These are phyloP conservation scores for Drosophila parthenogenetica DNA, from an alignment of 2,888 invertebrate species.

Conservation along the genomic window DNA sequence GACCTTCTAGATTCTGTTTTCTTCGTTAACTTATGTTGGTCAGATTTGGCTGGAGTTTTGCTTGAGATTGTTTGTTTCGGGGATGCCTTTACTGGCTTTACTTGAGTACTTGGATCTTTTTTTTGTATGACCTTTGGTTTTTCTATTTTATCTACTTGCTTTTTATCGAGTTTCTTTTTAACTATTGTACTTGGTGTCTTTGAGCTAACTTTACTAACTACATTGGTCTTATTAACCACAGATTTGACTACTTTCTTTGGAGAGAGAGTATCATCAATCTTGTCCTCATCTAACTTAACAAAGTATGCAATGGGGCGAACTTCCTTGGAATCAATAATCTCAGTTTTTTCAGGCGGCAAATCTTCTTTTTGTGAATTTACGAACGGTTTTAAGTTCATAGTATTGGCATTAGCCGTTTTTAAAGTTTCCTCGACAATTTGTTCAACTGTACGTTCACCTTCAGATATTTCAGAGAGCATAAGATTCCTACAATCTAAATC, in stretches of 20 bases:
- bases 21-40: slow-evolving; percentile 28
- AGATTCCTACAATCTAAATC: slow-evolving; percentile 7
- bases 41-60: slow-evolving; percentile 32
- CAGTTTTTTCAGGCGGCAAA: background rate
- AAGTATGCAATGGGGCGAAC: slow-evolving; percentile 71
- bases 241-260: slow-evolving; percentile 30
- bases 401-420: slow-evolving; percentile 35
- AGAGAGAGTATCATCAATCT: slow-evolving; percentile 7
- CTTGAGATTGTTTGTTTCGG: slow-evolving; percentile 27
- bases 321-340: slow-evolving; percentile 39
- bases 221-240: slow-evolving; percentile 1
- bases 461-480: background rate
- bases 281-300: slow-evolving; percentile 67
- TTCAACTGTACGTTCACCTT: slow-evolving; percentile 51
- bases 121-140: slow-evolving; percentile 36
- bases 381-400: background rate
- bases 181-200: slow-evolving; percentile 7
- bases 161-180: slow-evolving; percentile 31
- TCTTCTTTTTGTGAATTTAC: background rate
- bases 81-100: slow-evolving; percentile 22
- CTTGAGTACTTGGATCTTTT: slow-evolving; percentile 12
- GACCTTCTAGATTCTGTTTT: slow-evolving; percentile 69
- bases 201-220: slow-evolving; percentile 11
- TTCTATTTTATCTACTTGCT: slow-evolving; percentile 25
- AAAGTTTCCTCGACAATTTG: slow-evolving; percentile 68